phyloP scores from a whole-genome alignment of 2,888 invertebrate genomes.

The Ceramica pisi region DNA sequence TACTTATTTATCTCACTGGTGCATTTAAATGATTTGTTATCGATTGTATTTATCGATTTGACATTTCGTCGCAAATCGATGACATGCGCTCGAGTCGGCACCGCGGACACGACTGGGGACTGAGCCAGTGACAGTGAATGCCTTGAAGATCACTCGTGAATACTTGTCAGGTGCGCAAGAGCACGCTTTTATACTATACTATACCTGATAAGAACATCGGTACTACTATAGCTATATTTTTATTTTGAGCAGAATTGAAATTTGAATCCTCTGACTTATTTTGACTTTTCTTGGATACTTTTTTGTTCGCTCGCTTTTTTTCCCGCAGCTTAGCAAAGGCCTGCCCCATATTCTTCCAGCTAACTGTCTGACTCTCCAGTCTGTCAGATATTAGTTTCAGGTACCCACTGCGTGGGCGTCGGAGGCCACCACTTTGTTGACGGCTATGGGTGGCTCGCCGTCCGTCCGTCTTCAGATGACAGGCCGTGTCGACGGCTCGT shows the following conservation, averaged over 20 bases:
- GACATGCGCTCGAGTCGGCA: constrained; percentile 50
- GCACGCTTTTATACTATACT: constrained; percentile 60
- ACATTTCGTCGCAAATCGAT: constrained; percentile 47
- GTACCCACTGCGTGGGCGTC: too few species aligned
- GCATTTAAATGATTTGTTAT: constrained; percentile 31
- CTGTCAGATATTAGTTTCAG: too few species aligned
- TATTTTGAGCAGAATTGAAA: constrained; percentile 13
- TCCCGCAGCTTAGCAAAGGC: too few species aligned
- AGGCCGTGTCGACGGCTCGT: too few species aligned
- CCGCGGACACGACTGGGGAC: constrained; percentile 45
- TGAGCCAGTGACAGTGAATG: constrained; percentile 55
- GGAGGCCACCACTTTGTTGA: too few species aligned
- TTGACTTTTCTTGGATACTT: neutral
- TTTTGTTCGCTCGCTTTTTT: neutral
- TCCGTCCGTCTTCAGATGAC: too few species aligned
- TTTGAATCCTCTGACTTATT: constrained; percentile 11
- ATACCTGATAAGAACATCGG: constrained; percentile 54
- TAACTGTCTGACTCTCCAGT: too few species aligned
- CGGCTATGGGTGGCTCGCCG: too few species aligned
- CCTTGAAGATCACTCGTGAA: constrained; percentile 61
- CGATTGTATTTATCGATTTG: constrained; percentile 54
- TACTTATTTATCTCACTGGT: constrained; percentile 34
- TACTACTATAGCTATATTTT: constrained; percentile 28
- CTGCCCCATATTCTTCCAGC: too few species aligned
- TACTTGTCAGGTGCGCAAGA: constrained; percentile 52